Conservation (phyloP, 2,888 invertebrate species). For the Chironomus tentans region DNA sequence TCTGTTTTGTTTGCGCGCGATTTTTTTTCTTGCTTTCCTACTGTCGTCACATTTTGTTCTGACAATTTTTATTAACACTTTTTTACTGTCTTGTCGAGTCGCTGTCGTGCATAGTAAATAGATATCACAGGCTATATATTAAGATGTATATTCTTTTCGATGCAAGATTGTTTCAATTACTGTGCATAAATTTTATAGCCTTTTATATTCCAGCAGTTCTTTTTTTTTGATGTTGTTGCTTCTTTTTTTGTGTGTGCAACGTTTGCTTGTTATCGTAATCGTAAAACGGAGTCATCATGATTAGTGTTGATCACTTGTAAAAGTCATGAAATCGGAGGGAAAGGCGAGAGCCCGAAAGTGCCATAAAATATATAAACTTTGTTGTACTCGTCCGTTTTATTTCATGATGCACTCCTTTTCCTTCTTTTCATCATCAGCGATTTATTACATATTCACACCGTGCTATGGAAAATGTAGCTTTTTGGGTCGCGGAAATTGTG, state of each 20-base stretch:
- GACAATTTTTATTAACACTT: background rate
- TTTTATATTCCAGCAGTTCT: background rate
- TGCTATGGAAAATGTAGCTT: no score
- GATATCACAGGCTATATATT: background rate
- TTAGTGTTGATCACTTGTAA: constrained; percentile 4
- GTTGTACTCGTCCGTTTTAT: background rate
- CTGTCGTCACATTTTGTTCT: background rate
- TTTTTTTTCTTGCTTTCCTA: background rate
- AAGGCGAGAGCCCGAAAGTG: background rate
- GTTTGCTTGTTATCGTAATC: background rate
- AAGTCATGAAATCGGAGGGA: background rate
- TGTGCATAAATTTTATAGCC: background rate
- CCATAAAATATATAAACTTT: background rate
- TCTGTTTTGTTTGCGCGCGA: background rate
- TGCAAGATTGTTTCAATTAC: background rate
- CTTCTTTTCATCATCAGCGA: background rate
- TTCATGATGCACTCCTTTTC: background rate
- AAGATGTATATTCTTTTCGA: background rate
- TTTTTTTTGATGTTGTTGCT: background rate
- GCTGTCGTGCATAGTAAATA: background rate
- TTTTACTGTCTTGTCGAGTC: background rate
- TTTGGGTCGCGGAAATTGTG: no score
- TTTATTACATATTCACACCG: background rate
- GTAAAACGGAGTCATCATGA: background rate
- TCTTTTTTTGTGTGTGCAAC: background rate